Conservation (phyloP, 2,113 vertebrate genomes). For the Tragelaphus strepsiceros region DNA sequence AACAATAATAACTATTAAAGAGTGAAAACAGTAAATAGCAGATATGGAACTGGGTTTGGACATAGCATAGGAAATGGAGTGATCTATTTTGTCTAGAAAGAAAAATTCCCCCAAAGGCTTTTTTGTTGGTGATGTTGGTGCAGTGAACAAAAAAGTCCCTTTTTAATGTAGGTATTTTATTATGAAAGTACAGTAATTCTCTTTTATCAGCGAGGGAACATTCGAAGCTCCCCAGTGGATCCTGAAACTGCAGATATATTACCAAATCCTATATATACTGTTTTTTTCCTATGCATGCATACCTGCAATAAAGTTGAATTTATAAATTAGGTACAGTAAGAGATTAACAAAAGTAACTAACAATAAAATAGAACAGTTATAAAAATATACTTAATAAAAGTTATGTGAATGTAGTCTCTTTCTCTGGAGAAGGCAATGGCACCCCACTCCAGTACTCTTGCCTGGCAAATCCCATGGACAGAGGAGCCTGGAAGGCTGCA, state of each 20-base stretch:
- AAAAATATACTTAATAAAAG: background rate
- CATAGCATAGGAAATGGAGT: background rate
- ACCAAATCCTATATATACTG: background rate
- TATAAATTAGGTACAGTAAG: background rate
- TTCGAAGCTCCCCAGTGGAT: background rate
- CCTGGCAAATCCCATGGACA: no score
- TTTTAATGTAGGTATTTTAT: background rate
- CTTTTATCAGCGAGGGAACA: background rate
- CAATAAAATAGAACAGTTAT: background rate
- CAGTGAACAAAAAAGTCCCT: background rate
- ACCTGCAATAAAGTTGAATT: background rate
- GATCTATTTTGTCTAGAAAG: background rate
- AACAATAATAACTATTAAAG: background rate
- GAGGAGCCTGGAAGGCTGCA: no score
- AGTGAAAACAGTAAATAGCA: background rate
- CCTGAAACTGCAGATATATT: background rate
- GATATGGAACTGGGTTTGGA: background rate
- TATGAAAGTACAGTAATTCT: background rate
- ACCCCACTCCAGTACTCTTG: no score
- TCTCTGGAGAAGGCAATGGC: background rate
- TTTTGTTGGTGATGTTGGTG: background rate
- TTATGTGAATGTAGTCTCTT: background rate
- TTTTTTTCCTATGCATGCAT: background rate
- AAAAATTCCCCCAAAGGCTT: background rate
- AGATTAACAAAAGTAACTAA: background rate